phyloP scores from a whole-genome alignment of 2,888 invertebrate species.

The Crocallis elinguaria region DNA sequence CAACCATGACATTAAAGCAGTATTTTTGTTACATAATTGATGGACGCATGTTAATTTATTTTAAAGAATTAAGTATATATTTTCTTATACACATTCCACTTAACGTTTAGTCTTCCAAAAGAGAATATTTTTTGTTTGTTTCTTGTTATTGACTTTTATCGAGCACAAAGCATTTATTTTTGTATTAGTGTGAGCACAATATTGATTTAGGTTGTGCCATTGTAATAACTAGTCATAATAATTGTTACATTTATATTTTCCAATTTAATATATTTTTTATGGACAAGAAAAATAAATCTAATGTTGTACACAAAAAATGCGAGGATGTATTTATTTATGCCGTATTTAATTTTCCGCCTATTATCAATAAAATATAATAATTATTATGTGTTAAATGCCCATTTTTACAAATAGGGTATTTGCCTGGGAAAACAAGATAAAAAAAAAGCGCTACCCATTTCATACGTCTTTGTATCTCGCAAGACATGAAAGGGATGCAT shows the following conservation, averaged over 20 bases:
- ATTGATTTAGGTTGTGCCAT: slow-evolving; percentile 32
- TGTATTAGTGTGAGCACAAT: slow-evolving; percentile 20
- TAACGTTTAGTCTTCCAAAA: slow-evolving; percentile 40
- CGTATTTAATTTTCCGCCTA: background rate
- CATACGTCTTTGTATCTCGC: too few relatives aligned
- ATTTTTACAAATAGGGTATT: too few relatives aligned
- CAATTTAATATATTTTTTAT: slow-evolving; percentile 7
- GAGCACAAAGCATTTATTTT: slow-evolving; percentile 37
- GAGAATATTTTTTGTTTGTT: slow-evolving; percentile 20
- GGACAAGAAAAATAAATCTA: slow-evolving; percentile 1
- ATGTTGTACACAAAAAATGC: background rate
- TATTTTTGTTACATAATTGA: too few relatives aligned
- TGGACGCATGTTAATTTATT: background rate
- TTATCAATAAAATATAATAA: slow-evolving; percentile 8
- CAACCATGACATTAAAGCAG: too few relatives aligned
- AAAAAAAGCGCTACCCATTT: too few relatives aligned
- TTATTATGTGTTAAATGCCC: too few relatives aligned
- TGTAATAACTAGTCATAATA: slow-evolving; percentile 41
- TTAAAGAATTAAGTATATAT: slow-evolving; percentile 4
- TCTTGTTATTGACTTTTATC: slow-evolving; percentile 15
- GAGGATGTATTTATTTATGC: background rate
- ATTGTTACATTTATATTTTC: slow-evolving; percentile 33
- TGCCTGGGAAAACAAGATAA: too few relatives aligned
- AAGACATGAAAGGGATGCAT: too few relatives aligned
- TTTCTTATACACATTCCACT: slow-evolving; percentile 34